Base-by-base conservation (phyloP, 1,140 invertebrate genomes). In the Listronotus bonariensis region DNA sequence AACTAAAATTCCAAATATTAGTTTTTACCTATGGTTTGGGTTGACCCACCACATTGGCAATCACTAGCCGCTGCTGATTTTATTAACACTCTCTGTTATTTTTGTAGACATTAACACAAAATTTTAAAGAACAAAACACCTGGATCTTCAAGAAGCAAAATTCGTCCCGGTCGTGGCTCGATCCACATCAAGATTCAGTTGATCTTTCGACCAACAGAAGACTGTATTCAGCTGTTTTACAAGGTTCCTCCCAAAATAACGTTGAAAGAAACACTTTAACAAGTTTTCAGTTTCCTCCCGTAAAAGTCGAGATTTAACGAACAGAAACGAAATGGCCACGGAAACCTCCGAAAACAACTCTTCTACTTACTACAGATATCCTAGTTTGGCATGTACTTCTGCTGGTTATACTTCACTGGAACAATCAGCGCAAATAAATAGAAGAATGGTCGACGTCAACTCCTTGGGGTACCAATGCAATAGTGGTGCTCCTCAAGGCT, bases 141-240 rank as follows among this genome's bases (percentile, higher is more conserved):
- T 65, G 52, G 48, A 68, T 70, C 6, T 61, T 65, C 36, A 42
- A 65, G 41, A 52, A 65, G 26, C 36, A 59, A 18, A 54, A 49
- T 49, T 60, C 58, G 3, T 10, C 31, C 8, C 34, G 41, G 15
- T 18, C 54, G n/a, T 60, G 58, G 45, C n/a, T n/a, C n/a, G n/a
- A n/a, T n/a, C n/a, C n/a, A n/a, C 20, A 36, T 32, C 10, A 56
- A 11, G 38, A 59, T 11, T 14, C 57, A 14, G 34, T 32, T 11
- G 63, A 66, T 8, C 32, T 65, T 11, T 34, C 59, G 0, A 15
- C 45, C 4, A 36, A 67, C n/a, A 63, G 54, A 18, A 56, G 71
- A 49, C 51, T 73, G 17, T 74, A 74, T 59, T 74, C 73, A 3
- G 73, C 72, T 9, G 73, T 74, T 10, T 40, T 74, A 17, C 73